Percentiles rank a stretch among this genome's conserved stretches.
These are phyloP conservation scores for Ophraella communa DNA, from an alignment of 2,888 invertebrate species.

Conservation along the genomic window DNA sequence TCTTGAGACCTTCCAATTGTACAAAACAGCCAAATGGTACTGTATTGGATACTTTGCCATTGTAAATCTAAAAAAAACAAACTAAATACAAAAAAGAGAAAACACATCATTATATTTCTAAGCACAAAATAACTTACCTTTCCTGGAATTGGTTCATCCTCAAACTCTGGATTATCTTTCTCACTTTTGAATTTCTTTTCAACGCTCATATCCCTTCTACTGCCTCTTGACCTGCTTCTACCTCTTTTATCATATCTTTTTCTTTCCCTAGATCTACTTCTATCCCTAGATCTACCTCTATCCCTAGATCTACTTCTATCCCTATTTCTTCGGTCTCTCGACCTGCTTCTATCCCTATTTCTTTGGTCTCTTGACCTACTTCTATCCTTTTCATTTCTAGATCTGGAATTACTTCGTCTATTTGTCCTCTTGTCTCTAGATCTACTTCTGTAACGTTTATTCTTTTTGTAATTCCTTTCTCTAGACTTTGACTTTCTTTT, in stretches of 20 bases:
- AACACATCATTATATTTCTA: too few species aligned
- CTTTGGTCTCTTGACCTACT: conserved; percentile 50
- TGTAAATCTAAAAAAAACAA: conserved; percentile 76
- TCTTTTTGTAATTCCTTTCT: conserved; percentile 25
- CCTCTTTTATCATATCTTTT: conserved; percentile 46
- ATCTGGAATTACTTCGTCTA: conserved; percentile 48
- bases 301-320: conserved; percentile 42
- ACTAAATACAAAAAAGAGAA: too few species aligned
- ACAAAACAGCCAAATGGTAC: conserved; percentile 99
- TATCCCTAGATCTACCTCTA: conserved; percentile 40
- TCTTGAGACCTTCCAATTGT: conserved; percentile 88
- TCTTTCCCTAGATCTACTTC: conserved; percentile 36
- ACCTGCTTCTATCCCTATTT: conserved; percentile 47
- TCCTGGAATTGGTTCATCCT: conserved; percentile 79
- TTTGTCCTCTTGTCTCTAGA: conserved; percentile 44
- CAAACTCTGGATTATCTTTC: conserved; percentile 63
- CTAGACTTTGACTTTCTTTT: conserved; percentile 44
- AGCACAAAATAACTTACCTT: conserved; percentile 64
- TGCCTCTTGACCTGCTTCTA: conserved; percentile 44
- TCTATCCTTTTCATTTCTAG: conserved; percentile 37
- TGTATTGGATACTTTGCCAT: conserved; percentile 92
- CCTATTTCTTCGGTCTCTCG: conserved; percentile 40
- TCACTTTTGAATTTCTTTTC: conserved; percentile 44
- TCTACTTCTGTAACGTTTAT: conserved; percentile 30
- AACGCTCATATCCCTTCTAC: conserved; percentile 36